A percentile compares a stretch with the other conserved stretches of the same genome.
Evolutionary conservation across 2,888 invertebrate genomes (phyloP).

Genomic region (Cordilura impudica): DNA sequence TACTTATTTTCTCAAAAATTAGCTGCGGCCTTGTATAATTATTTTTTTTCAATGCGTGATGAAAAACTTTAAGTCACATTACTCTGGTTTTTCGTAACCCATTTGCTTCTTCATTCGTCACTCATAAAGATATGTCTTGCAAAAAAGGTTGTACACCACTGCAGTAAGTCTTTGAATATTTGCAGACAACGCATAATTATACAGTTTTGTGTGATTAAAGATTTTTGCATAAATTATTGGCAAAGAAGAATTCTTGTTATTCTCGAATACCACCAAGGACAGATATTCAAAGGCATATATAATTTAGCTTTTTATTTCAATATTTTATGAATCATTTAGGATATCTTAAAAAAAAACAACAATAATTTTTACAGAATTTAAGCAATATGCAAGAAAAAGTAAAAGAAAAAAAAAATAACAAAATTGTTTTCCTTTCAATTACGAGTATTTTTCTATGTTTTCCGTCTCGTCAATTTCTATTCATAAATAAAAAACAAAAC

Average conservation of each 20-base stretch:
- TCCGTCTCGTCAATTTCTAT: background rate
- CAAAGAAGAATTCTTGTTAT: background rate
- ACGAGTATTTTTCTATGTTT: background rate
- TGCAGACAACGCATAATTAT: background rate
- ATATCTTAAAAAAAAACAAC: too few species aligned
- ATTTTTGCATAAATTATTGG: background rate
- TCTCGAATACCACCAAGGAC: background rate
- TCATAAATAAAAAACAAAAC: background rate
- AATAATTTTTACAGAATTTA: too few species aligned
- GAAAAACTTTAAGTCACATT: too few species aligned
- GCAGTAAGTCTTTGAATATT: background rate
- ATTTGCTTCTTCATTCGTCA: background rate
- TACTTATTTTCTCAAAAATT: too few species aligned
- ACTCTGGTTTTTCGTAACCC: background rate
- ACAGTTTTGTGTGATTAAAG: conserved; percentile 7
- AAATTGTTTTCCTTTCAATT: background rate
- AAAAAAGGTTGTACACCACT: background rate
- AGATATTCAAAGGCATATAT: background rate
- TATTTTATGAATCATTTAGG: too few species aligned
- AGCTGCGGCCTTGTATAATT: too few species aligned
- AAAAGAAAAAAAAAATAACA: too few species aligned
- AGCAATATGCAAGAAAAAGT: too few species aligned
- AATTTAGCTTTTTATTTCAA: background rate
- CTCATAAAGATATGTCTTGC: background rate
- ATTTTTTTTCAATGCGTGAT: too few species aligned